These are phyloP conservation scores for Papilio protenor DNA, from an alignment of 2,888 invertebrate species.

Conservation along the genomic window DNA sequence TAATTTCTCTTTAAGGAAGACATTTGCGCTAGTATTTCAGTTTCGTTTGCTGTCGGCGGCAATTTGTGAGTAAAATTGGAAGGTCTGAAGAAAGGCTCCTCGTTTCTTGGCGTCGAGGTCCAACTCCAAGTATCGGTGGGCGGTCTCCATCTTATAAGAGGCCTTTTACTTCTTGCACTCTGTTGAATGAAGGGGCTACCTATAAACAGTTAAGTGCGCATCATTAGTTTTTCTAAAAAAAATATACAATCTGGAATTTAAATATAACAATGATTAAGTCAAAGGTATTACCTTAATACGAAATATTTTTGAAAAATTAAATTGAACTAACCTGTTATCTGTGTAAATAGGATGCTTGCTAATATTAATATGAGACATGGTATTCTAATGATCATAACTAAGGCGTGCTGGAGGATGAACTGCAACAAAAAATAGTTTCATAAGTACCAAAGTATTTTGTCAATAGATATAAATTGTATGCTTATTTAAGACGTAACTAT, in stretches of 20 bases:
- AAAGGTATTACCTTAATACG: neutral
- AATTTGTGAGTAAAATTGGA: constrained; percentile 79
- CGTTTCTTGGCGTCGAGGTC: constrained; percentile 69
- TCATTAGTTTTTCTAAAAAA: constrained; percentile 25
- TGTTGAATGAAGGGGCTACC: constrained; percentile 80
- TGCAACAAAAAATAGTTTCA: constrained; percentile 61
- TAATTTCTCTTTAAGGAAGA: constrained; percentile 76
- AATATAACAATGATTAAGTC: too few species aligned
- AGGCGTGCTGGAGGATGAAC: constrained; percentile 58
- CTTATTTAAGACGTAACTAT: neutral
- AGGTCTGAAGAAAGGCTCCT: constrained; percentile 76
- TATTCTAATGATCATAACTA: constrained; percentile 78
- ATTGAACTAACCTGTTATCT: constrained; percentile 66
- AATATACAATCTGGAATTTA: neutral
- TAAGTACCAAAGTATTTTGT: neutral
- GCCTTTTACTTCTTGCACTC: constrained; percentile 63
- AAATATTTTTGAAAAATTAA: neutral
- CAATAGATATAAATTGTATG: neutral
- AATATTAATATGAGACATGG: constrained; percentile 69
- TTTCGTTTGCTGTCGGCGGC: constrained; percentile 80
- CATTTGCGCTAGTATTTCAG: constrained; percentile 77
- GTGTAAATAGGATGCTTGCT: constrained; percentile 54
- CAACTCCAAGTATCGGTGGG: constrained; percentile 80
- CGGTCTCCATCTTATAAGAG: constrained; percentile 79
- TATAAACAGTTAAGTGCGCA: constrained; percentile 53